A percentile compares a stretch with the other conserved stretches of the same genome.
Conservation (phyloP, 92 coral and sea anemone genomes). For the Parazoanthus atlanticus region DNA sequence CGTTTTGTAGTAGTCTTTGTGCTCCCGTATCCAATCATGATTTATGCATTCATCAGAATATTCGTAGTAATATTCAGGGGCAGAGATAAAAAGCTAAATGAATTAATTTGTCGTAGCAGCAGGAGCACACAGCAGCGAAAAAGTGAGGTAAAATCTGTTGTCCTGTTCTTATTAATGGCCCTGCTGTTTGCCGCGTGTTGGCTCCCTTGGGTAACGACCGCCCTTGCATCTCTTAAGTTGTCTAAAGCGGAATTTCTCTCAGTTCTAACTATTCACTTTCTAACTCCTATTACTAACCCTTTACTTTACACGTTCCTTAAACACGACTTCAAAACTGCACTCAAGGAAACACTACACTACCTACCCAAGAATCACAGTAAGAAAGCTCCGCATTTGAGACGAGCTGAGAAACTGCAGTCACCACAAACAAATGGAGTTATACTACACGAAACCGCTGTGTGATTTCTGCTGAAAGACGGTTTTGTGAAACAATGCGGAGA, state of each 20-base stretch:
- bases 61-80: conserved; percentile 17
- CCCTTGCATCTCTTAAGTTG: background rate
- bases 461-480: background rate
- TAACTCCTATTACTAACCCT: conserved; percentile 55
- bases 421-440: background rate
- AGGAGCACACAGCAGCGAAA: background rate
- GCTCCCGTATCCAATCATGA: conserved; percentile 64
- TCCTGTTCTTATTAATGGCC: conserved; percentile 57
- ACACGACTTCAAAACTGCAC: conserved; percentile 56
- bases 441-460: background rate
- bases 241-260: background rate
- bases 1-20: conserved; percentile 66
- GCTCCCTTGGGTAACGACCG: conserved; percentile 51
- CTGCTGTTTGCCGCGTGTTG: conserved; percentile 54
- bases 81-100: background rate
- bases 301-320: conserved; percentile 63
- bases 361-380: background rate
- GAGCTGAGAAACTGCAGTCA: background rate
- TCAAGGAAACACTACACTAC: background rate
- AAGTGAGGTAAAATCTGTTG: background rate
- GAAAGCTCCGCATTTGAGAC: background rate
- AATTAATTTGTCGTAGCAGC: background rate
- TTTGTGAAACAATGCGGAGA: too few relatives aligned
- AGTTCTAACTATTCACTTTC: conserved; percentile 32
- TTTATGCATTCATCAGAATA: conserved; percentile 64